Base-by-base conservation (phyloP, 2,888 invertebrate genomes). In the Dasypogon diadema region DNA sequence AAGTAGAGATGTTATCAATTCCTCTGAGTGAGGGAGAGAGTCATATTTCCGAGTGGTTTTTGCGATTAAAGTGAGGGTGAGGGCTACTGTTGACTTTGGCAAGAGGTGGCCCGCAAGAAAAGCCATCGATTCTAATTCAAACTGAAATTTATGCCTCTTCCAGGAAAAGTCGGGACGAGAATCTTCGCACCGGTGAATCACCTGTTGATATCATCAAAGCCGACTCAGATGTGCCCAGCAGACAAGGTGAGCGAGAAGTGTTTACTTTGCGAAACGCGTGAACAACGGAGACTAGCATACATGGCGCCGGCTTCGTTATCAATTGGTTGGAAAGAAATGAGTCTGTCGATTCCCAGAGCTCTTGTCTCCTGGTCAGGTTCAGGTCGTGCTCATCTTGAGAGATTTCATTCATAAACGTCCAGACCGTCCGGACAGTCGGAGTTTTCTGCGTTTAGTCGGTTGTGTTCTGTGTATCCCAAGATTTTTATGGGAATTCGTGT, bases 121-220 rank as follows among this genome's bases (percentile, higher is more conserved):
- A n/a, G n/a, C n/a, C n/a, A n/a, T n/a, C n/a, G 8, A 30, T 8
- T 30, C 30, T 30, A 30, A 5, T 30, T 8, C 30, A 30, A 3
- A 5, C 30, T 3, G 8, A 30, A 30, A 30, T 30, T 30, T 30
- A 30, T 8, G 8, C 30, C 30, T 5, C 3, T 8, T 8, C 4
- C 3, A 30, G 8, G 12, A n/a, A 2, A 42, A 42, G 12, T 42
- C 42, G 8, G n/a, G n/a, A 12, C 12, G n/a, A 42, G 8, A 42
- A 42, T 3, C 10, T 12, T 42, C n/a, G 54, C 70, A 30, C 12
- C 55, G 37, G 54, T 77, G 77, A 77, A 72, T 77, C 77, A 77
- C 77, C 77, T 77, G 77, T 77, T 77, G 77, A 77, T 77, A 75
- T 77, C 77, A 77, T 75, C 77, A 22, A 26, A 73, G 37, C 10